Evolutionary conservation across 2,113 vertebrate species (phyloP), one percentile per base, ranked within the genome.

Genomic region (Mesembrinibis cayennensis): DNA sequence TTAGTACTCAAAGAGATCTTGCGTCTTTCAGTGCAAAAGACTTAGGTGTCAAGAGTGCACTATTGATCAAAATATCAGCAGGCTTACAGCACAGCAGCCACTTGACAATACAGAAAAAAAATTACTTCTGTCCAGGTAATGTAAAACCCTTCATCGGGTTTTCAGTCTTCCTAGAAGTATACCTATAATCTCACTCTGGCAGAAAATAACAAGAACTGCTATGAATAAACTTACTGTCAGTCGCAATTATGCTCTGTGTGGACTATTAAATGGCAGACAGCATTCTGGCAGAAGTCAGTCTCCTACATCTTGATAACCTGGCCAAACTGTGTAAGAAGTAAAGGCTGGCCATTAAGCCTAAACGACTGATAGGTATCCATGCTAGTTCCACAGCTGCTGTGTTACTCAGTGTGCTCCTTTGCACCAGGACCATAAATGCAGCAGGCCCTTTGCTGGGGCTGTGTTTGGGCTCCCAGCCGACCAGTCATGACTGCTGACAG

Each of bases 41-140:
- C 83, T 89, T 58, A 59, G 13, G 1, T 66, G 87, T 94, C 62
- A 73, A 70, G 93, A 77, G 53, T 53, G 71, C 30, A 38, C 45
- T 90, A 88, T 90, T 93, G 77, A 94, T 95, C 85, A 96, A 91
- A 96, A 44, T 62, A 93, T 38, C 66, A 87, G 42, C 65, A 93
- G 53, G 56, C 66, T 85, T 82, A 69, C 80, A 89, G 63, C 62
- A 69, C 58, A 90, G 79, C 65, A 96, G 45, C 50, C 89, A 47
- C 66, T 87, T 86, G 62, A 95, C 79, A 90, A 62, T 38, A 62
- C 9, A 85, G 71, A 58, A 49, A 62, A 62, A 92, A 89, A 87
- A 61, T 74, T 78, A 55, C 56, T 88, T 84, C 44, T 94, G 71
- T 65, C 78, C 67, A 45, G 26, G 58, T 73, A 84, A 94, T 63